Evolutionary conservation across 1,140 invertebrate species (phyloP).

Genomic region (Sesamia nonagrioides): DNA sequence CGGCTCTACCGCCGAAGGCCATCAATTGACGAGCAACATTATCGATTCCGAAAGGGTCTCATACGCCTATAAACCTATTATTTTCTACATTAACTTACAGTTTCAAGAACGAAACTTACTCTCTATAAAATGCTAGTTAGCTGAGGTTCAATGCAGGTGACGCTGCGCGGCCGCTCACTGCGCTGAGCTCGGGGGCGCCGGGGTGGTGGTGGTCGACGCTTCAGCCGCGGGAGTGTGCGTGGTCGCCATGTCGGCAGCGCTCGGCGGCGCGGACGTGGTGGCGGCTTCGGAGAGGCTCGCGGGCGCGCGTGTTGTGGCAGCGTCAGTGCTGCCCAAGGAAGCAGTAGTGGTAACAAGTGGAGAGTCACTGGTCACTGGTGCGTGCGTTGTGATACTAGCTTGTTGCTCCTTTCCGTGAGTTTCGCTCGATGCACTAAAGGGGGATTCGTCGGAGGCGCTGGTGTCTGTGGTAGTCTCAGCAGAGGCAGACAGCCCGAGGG

Average conservation of each 20-base stretch:
- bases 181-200: constrained; percentile 56
- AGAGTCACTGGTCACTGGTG: neutral
- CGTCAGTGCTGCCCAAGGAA: neutral
- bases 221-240: constrained; percentile 41
- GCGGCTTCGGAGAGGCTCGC: neutral
- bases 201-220: constrained; percentile 28
- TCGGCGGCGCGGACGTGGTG: neutral
- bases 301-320: neutral
- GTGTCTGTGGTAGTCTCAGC: constrained; percentile 52
- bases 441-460: constrained; percentile 29
- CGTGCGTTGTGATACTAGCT: neutral
- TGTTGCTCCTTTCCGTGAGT: neutral
- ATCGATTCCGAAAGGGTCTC: constrained; percentile 66
- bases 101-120: constrained; percentile 84
- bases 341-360: constrained; percentile 30
- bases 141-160: constrained; percentile 69
- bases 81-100: constrained; percentile 82
- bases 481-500: constrained; percentile 32
- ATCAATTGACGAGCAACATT: constrained; percentile 73
- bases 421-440: neutral
- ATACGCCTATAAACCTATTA: constrained; percentile 72
- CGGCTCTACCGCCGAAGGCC: constrained; percentile 52
- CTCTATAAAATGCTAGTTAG: constrained; percentile 80
- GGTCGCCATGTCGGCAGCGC: neutral
- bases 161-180: constrained; percentile 63